These are phyloP conservation scores for Latrodectus geometricus DNA, from an alignment of 1,140 invertebrate genomes.

Conservation along the genomic window DNA sequence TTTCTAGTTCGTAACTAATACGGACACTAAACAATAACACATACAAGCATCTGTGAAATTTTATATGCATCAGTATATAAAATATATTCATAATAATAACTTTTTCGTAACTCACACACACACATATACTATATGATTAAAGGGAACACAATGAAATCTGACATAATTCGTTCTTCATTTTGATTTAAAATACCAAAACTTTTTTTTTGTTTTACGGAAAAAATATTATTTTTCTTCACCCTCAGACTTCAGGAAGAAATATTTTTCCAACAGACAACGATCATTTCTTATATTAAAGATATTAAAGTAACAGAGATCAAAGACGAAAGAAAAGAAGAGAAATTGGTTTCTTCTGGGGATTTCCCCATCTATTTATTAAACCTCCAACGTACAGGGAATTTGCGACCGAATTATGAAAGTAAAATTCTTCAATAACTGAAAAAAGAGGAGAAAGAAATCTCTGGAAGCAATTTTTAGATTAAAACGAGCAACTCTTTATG, in stretches of 20 bases:
- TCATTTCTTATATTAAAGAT: slow-evolving; percentile 4
- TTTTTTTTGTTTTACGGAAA: no score
- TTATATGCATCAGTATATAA: no score
- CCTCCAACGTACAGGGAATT: slow-evolving; percentile 22
- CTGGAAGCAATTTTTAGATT: slow-evolving; percentile 28
- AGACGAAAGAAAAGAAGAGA: not conserved
- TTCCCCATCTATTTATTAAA: slow-evolving; percentile 32
- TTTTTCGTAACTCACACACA: no score
- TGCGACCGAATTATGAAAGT: slow-evolving; percentile 29
- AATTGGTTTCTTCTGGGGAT: not conserved
- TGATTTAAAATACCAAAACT: no score
- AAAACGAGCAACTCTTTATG: slow-evolving; percentile 23
- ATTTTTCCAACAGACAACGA: not conserved
- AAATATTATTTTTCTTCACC: no score
- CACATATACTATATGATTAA: no score
- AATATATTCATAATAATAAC: no score
- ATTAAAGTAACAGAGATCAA: slow-evolving; percentile 21
- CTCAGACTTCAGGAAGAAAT: not conserved
- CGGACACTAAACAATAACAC: no score
- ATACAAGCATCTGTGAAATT: no score
- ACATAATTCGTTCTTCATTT: no score
- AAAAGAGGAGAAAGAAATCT: not conserved
- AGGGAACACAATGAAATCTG: no score
- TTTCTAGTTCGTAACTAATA: no score
- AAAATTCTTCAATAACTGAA: slow-evolving; percentile 29